These are phyloP conservation scores for Xylocopa sonorina DNA, from an alignment of 1,140 invertebrate genomes.

Conservation along the genomic window DNA sequence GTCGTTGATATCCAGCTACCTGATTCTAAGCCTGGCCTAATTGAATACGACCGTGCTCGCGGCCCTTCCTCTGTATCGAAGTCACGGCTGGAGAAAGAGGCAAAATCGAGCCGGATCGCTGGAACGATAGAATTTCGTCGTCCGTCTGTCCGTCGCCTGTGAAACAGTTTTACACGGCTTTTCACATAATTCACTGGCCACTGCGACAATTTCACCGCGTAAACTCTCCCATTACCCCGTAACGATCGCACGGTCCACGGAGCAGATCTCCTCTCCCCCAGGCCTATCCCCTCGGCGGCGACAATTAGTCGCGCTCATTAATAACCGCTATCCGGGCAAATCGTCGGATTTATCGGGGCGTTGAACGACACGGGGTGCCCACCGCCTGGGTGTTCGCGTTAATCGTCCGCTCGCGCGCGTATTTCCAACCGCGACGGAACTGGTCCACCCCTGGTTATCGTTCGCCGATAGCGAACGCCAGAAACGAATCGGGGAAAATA, in stretches of 20 bases:
- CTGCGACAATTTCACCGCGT: neutral
- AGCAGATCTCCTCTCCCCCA: neutral
- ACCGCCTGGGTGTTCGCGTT: neutral
- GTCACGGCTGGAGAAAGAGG: too few relatives aligned
- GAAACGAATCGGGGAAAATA: conserved; percentile 30
- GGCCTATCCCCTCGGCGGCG: neutral
- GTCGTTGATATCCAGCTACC: neutral
- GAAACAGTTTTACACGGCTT: too few relatives aligned
- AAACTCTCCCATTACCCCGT: neutral
- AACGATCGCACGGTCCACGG: neutral
- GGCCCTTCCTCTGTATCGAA: too few relatives aligned
- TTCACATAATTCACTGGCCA: too few relatives aligned
- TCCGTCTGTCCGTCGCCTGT: neutral
- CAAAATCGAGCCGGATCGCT: too few relatives aligned
- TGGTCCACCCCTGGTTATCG: conserved; percentile 12
- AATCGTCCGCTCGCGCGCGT: conserved; percentile 24
- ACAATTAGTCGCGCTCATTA: conserved; percentile 26
- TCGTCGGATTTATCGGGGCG: conserved; percentile 13
- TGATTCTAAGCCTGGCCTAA: neutral
- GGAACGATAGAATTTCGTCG: neutral
- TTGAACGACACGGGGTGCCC: neutral
- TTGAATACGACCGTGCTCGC: too few relatives aligned
- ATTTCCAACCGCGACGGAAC: conserved; percentile 25
- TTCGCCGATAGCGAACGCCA: too few relatives aligned
- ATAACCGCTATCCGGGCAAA: conserved; percentile 1